These are phyloP conservation scores for Entelurus aequoreus DNA, from an alignment of 2,113 vertebrate species.

Conservation along the genomic window DNA sequence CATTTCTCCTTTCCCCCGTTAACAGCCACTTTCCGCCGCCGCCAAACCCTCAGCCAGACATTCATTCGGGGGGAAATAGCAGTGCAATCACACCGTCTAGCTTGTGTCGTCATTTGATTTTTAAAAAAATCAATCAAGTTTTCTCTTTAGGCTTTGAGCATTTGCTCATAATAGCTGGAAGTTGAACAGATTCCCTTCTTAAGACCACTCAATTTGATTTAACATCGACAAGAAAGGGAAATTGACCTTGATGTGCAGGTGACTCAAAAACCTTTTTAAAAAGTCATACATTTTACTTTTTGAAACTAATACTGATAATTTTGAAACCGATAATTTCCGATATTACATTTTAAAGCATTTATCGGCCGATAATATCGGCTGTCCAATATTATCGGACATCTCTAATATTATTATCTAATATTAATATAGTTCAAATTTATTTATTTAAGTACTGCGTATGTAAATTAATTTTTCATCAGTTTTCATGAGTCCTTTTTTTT, in stretches of 20 bases:
- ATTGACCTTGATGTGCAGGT: constrained; percentile 84
- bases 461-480: no score
- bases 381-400: no score
- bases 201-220: constrained; percentile 91
- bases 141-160: constrained; percentile 39
- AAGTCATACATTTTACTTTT: no score
- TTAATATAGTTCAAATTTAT: no score
- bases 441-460: no score
- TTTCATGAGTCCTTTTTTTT: no score
- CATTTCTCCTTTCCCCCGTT: constrained; percentile 25
- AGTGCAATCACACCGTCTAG: constrained; percentile 51
- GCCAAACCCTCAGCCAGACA: constrained; percentile 41
- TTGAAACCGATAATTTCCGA: no score
- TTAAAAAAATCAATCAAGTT: constrained; percentile 33
- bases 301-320: no score
- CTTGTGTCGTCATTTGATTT: constrained; percentile 44
- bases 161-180: constrained; percentile 9
- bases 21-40: constrained; percentile 51
- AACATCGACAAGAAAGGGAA: constrained; percentile 80
- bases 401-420: no score
- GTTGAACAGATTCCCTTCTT: constrained; percentile 66
- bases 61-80: constrained; percentile 45
- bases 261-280: constrained; percentile 12
- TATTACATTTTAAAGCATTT: no score
- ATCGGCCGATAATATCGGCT: no score